Percentiles rank a stretch among this genome's conserved stretches.
phyloP scores from a whole-genome alignment of 2,888 invertebrate genomes.

The Ceraclea dissimilis region DNA sequence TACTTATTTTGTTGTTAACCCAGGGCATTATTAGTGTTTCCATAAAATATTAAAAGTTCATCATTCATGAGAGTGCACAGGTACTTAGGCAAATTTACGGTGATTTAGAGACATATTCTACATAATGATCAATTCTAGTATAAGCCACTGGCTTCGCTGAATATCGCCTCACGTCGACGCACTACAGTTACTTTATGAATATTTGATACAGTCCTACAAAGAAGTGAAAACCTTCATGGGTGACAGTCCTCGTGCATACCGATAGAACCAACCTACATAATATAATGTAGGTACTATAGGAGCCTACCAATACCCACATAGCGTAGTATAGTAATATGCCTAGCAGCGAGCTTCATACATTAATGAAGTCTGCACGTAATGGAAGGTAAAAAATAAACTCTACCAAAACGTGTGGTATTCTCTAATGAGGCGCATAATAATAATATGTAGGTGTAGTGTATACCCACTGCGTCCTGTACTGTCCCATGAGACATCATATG shows the following conservation, averaged over 20 bases:
- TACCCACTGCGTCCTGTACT: constrained; percentile 4
- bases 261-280: not conserved
- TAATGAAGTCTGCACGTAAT: constrained; percentile 22
- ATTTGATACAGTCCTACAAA: not conserved
- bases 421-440: constrained; percentile 21
- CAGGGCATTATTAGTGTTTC: too few species aligned
- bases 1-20: too few species aligned
- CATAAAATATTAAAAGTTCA: too few species aligned
- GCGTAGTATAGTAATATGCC: not conserved
- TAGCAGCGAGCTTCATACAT: constrained; percentile 3
- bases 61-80: too few species aligned
- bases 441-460: too few species aligned
- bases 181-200: not conserved
- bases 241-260: not conserved
- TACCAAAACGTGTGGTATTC: constrained; percentile 19
- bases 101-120: too few species aligned
- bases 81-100: too few species aligned
- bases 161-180: not conserved
- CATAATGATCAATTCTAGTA: too few species aligned
- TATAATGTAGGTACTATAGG: not conserved
- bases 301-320: not conserved
- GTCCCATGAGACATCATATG: constrained; percentile 1
- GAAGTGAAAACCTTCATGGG: not conserved
- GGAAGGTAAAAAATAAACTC: constrained; percentile 15
- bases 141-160: not conserved